Percentiles rank a stretch among this genome's conserved stretches.
These are phyloP conservation scores for Aphidius ervi DNA, from an alignment of 1,140 invertebrate species.

Conservation along the genomic window DNA sequence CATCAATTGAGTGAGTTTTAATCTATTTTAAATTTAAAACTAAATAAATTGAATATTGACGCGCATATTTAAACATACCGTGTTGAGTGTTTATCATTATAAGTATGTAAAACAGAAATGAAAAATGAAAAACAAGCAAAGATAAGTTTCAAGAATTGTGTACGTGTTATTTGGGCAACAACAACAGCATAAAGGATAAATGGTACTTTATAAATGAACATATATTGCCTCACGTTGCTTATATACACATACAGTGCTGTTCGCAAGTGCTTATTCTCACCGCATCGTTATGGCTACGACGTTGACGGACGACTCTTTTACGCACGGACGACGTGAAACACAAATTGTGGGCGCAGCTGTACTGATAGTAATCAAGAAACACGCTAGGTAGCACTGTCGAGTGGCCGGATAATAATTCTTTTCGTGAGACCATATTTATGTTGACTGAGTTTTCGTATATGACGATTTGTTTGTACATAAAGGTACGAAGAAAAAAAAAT, in stretches of 20 bases:
- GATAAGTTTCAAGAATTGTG: neutral
- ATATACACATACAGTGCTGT: neutral
- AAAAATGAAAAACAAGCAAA: no score
- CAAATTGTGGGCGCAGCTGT: slow-evolving; percentile 52
- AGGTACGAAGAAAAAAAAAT: slow-evolving; percentile 2
- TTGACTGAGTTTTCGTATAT: slow-evolving; percentile 14
- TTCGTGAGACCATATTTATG: slow-evolving; percentile 21
- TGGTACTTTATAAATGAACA: neutral
- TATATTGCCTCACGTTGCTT: neutral
- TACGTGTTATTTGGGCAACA: neutral
- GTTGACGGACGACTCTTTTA: slow-evolving; percentile 49
- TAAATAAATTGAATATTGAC: no score
- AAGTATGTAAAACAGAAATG: no score
- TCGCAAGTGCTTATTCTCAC: neutral
- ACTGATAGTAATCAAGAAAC: slow-evolving; percentile 50
- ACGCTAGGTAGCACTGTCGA: slow-evolving; percentile 43
- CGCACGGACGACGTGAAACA: slow-evolving; percentile 47
- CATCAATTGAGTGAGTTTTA: no score
- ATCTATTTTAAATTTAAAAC: no score
- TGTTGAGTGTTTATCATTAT: no score
- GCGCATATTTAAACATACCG: no score
- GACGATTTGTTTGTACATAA: neutral
- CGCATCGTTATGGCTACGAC: slow-evolving; percentile 30
- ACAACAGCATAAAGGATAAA: neutral
- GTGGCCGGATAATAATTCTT: slow-evolving; percentile 47